Percentiles rank a stretch among this genome's conserved stretches.
Conservation (phyloP, 1,140 invertebrate species). For the Drosophila serrata region DNA sequence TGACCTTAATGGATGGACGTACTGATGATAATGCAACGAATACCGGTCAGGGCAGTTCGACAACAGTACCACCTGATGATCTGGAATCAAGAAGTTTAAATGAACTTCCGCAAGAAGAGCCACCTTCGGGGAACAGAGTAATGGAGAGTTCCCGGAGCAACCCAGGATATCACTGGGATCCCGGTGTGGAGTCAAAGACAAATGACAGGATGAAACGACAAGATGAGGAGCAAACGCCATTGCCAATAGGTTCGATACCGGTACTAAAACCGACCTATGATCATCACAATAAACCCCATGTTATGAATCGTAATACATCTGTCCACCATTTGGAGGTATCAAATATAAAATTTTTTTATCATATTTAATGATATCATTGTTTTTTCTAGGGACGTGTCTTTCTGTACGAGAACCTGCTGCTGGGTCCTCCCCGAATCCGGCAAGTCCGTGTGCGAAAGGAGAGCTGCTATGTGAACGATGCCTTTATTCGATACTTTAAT, state of each 20-base stretch:
- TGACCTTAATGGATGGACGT: background rate
- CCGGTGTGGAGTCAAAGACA: background rate
- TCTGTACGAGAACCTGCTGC: conserved; percentile 65
- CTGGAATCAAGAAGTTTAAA: no score
- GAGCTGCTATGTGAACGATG: conserved; percentile 71
- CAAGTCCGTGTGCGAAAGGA: conserved; percentile 68
- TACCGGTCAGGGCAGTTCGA: background rate
- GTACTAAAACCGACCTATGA: background rate
- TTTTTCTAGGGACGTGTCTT: conserved; percentile 47
- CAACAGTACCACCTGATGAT: no score
- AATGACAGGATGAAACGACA: no score
- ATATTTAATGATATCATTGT: background rate
- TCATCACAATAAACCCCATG: background rate
- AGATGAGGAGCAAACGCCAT: no score
- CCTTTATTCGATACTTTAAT: conserved; percentile 75
- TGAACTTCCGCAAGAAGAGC: no score
- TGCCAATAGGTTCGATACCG: background rate
- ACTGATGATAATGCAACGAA: background rate
- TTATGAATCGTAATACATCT: background rate
- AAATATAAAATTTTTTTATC: no score
- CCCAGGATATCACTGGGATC: background rate
- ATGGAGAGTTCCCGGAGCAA: background rate
- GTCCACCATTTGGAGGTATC: background rate
- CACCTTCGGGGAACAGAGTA: background rate
- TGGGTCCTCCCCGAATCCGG: conserved; percentile 74